Evolutionary conservation across 2,888 invertebrate genomes (phyloP).

Genomic region (Papilio elwesi): DNA sequence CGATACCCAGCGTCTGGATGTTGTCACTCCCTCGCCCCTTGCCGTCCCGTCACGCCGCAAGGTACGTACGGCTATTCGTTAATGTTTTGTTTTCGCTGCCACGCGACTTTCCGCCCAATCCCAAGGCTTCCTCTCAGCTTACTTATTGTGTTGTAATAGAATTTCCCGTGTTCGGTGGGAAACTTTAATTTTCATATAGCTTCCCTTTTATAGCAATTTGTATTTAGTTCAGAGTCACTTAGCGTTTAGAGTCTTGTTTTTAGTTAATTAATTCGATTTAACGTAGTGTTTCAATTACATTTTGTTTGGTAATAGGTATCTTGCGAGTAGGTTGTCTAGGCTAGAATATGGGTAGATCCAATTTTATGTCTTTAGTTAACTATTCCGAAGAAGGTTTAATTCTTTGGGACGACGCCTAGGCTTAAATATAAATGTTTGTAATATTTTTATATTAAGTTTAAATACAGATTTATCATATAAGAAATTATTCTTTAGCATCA

Average conservation of each 20-base stretch:
- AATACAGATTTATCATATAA: too few relatives aligned
- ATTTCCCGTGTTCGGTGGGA: conserved; percentile 38
- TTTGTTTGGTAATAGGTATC: neutral
- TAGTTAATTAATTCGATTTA: neutral
- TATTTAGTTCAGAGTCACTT: conserved; percentile 15
- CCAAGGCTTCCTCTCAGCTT: conserved; percentile 18
- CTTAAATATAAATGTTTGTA: too few relatives aligned
- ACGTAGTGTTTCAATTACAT: neutral
- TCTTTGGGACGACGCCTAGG: too few relatives aligned
- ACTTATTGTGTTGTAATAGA: conserved; percentile 40
- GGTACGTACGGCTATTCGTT: conserved; percentile 55
- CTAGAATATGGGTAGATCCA: too few relatives aligned
- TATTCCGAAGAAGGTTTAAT: too few relatives aligned
- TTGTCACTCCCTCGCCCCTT: conserved; percentile 67
- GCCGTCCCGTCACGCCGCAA: conserved; percentile 67
- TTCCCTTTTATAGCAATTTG: conserved; percentile 26
- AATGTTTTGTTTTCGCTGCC: conserved; percentile 49
- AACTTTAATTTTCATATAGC: conserved; percentile 28
- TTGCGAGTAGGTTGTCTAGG: too few relatives aligned
- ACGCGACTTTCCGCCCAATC: conserved; percentile 55
- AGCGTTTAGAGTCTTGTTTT: neutral
- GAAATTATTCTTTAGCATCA: too few relatives aligned
- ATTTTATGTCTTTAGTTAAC: too few relatives aligned
- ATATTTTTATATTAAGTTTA: too few relatives aligned
- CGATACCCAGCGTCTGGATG: conserved; percentile 50